Conservation (phyloP, 2,113 vertebrate genomes). For the Serilophus lunatus region DNA sequence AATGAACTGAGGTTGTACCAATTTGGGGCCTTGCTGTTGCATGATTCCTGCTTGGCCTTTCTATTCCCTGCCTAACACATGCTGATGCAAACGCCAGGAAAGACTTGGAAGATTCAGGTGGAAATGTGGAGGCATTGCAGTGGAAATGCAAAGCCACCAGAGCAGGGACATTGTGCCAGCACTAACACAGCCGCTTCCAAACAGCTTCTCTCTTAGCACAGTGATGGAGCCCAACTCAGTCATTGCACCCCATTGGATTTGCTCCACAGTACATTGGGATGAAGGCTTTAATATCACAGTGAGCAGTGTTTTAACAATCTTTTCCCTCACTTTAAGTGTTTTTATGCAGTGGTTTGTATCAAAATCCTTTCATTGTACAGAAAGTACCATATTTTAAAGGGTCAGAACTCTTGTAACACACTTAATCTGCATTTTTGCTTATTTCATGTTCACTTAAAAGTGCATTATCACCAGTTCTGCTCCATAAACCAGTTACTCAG, state of each 20-base stretch:
- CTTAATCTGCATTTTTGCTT: conserved; percentile 11
- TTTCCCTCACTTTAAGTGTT: conserved; percentile 22
- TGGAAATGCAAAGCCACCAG: not conserved
- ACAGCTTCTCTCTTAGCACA: not conserved
- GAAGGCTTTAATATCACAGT: not conserved
- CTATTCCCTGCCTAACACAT: not conserved
- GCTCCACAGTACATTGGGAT: not conserved
- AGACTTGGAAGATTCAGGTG: not conserved
- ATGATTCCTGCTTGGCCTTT: not conserved
- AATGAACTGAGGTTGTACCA: not conserved
- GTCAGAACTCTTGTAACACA: not conserved
- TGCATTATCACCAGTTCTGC: not conserved
- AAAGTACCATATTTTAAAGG: conserved; percentile 6
- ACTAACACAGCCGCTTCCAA: not conserved
- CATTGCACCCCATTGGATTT: not conserved
- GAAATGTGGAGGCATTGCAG: not conserved
- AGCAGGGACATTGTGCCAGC: not conserved
- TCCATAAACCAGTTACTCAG: not conserved
- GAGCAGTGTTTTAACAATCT: not conserved
- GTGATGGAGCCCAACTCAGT: not conserved
- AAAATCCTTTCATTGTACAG: not conserved
- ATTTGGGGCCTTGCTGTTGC: not conserved
- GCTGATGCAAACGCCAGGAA: too few species aligned
- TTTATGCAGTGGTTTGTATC: not conserved
- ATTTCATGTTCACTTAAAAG: conserved; percentile 24